phyloP scores from a whole-genome alignment of 2,797 vertebrate species.

The Graptemys geographica region DNA sequence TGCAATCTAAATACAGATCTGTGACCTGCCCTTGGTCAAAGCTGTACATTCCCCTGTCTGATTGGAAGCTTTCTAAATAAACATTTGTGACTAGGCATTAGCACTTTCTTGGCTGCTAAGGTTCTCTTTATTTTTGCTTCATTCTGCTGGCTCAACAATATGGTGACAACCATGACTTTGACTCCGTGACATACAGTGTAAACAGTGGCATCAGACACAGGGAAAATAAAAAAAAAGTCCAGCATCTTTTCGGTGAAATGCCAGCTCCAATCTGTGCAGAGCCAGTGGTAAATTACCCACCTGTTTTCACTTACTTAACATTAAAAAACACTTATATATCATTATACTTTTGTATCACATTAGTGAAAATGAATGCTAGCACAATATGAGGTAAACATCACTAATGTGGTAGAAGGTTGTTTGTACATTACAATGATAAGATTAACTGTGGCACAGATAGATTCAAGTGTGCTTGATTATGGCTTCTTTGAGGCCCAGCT shows the following conservation, averaged over 20 bases:
- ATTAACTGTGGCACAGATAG: constrained; percentile 69
- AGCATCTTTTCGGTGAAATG: constrained; percentile 54
- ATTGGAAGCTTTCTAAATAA: constrained; percentile 24
- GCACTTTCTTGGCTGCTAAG: neutral
- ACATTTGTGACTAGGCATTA: neutral
- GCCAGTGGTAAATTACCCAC: constrained; percentile 77
- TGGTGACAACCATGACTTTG: neutral
- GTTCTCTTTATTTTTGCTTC: neutral
- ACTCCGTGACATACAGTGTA: constrained; percentile 50
- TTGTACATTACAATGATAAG: constrained; percentile 37
- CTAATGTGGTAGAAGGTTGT: constrained; percentile 71
- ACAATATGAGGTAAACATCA: constrained; percentile 72
- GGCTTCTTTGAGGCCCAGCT: constrained; percentile 57
- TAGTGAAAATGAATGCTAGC: constrained; percentile 79
- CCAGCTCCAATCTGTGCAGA: constrained; percentile 56
- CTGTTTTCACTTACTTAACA: constrained; percentile 83
- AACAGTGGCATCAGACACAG: neutral
- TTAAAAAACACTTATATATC: constrained; percentile 84
- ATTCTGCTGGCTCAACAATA: constrained; percentile 19
- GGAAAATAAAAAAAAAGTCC: constrained; percentile 57
- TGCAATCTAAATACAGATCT: neutral
- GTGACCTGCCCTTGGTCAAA: neutral
- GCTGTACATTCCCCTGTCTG: rapidly evolving
- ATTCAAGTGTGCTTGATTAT: constrained; percentile 20
- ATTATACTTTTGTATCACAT: constrained; percentile 81